phyloP scores from a whole-genome alignment of 2,888 invertebrate genomes.

The Pasiphila rectangulata region DNA sequence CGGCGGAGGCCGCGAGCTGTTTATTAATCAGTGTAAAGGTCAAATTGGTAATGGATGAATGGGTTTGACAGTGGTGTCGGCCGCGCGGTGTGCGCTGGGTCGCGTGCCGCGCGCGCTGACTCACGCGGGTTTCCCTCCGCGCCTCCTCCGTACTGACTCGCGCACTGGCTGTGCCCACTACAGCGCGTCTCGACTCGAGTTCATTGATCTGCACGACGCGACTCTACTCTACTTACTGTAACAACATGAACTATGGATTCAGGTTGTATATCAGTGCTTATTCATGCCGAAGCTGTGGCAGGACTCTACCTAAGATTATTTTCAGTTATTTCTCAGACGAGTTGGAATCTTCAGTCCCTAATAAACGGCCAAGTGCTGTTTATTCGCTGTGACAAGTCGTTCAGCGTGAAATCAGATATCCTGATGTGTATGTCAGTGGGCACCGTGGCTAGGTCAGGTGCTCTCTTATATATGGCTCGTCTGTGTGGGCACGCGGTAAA shows the following conservation, averaged over 20 bases:
- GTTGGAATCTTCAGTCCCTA: not conserved
- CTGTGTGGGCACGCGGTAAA: not conserved
- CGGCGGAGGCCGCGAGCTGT: too few relatives aligned
- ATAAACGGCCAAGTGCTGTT: not conserved
- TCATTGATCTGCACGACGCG: conserved; percentile 7
- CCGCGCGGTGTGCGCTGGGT: not conserved
- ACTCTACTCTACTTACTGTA: too few relatives aligned
- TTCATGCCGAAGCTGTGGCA: too few relatives aligned
- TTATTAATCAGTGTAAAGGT: too few relatives aligned
- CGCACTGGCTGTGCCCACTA: conserved; percentile 4
- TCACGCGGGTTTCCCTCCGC: conserved; percentile 14
- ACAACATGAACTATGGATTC: too few relatives aligned
- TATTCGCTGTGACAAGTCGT: not conserved
- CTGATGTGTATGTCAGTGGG: not conserved
- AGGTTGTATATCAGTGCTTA: too few relatives aligned
- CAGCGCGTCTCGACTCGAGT: too few relatives aligned
- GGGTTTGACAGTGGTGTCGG: not conserved
- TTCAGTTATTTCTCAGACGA: not conserved
- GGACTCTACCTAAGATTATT: not conserved
- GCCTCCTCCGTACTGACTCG: conserved; percentile 4
- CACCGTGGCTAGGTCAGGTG: too few relatives aligned
- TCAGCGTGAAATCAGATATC: not conserved
- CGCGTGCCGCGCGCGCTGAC: conserved; percentile 3
- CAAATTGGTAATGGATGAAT: too few relatives aligned
- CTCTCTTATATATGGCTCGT: not conserved